Evolutionary conservation across 2,113 vertebrate genomes (phyloP).

Genomic region (Erpornis zantholeuca): DNA sequence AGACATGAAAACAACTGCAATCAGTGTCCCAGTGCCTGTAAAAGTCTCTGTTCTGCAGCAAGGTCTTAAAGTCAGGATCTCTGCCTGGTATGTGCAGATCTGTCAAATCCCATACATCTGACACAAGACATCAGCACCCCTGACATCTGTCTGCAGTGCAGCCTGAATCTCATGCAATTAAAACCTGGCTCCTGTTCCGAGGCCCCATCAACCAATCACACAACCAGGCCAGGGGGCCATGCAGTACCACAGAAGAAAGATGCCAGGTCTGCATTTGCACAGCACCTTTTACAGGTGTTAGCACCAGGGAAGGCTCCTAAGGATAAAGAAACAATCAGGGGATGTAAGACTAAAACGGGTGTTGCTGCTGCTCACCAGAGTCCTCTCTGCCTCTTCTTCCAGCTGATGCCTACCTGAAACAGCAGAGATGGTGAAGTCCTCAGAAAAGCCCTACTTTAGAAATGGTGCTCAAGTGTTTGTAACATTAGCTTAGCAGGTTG

Average conservation of each 20-base stretch:
- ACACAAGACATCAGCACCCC: background rate
- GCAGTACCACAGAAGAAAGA: background rate
- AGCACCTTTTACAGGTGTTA: background rate
- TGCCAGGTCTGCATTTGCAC: background rate
- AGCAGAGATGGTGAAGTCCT: background rate
- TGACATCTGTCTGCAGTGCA: background rate
- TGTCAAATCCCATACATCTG: background rate
- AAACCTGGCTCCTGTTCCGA: background rate
- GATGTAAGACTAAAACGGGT: background rate
- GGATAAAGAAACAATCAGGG: background rate
- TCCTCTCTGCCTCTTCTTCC: background rate
- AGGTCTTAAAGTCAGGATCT: background rate
- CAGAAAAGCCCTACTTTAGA: background rate
- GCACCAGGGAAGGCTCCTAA: background rate
- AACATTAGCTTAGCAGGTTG: background rate
- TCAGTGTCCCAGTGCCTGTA: background rate
- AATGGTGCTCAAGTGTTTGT: background rate
- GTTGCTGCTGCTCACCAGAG: accelerated
- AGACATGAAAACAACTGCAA: background rate
- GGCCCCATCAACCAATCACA: background rate
- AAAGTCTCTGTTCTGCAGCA: background rate
- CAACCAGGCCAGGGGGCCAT: background rate
- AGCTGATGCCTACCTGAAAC: background rate
- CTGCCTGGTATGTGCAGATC: background rate
- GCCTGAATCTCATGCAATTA: background rate